Evolutionary conservation across 2,113 vertebrate genomes (phyloP).

Genomic region (Pseudorasbora parva): DNA sequence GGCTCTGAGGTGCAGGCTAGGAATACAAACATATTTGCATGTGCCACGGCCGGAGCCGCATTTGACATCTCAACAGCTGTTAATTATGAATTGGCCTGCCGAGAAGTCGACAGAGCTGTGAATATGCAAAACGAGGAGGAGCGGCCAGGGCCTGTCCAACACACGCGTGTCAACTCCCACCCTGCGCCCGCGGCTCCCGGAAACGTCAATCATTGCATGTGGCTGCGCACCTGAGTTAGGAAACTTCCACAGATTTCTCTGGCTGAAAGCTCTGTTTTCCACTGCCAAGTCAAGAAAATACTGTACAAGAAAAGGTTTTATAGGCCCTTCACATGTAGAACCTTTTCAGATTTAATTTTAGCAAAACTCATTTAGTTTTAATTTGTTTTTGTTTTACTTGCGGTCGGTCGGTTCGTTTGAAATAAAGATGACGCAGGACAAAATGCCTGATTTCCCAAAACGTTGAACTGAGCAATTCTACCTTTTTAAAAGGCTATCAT

Average conservation of each 20-base stretch:
- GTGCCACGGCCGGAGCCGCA: conserved; percentile 75
- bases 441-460: no score
- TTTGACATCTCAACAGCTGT: conserved; percentile 85
- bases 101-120: conserved; percentile 80
- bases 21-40: conserved; percentile 79
- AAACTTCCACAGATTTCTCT: not conserved
- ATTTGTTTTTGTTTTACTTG: no score
- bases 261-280: no score
- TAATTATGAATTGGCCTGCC: conserved; percentile 82
- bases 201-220: conserved; percentile 74
- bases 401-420: no score
- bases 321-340: no score
- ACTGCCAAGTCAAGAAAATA: no score
- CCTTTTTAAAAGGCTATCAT: no score
- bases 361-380: no score
- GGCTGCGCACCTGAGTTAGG: conserved; percentile 60
- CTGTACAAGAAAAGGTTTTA: no score
- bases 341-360: no score
- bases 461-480: no score
- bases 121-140: conserved; percentile 79
- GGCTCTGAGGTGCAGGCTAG: conserved; percentile 75
- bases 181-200: conserved; percentile 73
- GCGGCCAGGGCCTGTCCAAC: conserved; percentile 69
- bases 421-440: no score
- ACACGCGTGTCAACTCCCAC: conserved; percentile 75